Base-by-base conservation (phyloP, 2,797 vertebrate species). In the Enteromius radiatus region DNA sequence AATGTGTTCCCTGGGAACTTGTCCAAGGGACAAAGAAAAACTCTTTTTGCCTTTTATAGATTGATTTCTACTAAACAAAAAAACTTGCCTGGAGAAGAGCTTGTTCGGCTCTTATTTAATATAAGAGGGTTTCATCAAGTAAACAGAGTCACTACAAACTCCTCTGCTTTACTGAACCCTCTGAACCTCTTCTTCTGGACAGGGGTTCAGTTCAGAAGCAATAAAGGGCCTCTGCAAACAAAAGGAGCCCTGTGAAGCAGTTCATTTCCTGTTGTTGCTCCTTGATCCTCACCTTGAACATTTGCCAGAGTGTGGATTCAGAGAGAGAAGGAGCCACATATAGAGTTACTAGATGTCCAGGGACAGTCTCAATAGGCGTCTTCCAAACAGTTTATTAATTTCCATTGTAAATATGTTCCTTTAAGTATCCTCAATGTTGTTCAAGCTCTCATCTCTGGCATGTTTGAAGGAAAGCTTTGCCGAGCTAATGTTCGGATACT, bases 181-280 rank as follows among this genome's bases (percentile, higher is more conserved):
- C n/a, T 68, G n/a, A 59, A n/a, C 19, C 54, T 26, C 49, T 68
- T 26, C 9, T n/a, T 9, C 17, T 76, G n/a, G 33, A 81, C 43
- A 70, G 61, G 36, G 9, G 36, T 38, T 69, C 15, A 17, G 38
- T 61, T 63, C 38, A 61, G 59, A 63, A 54, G 23, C 9, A 49
- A 41, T 69, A 56, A 80, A 59, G 38, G 33, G 15, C 52, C n/a
- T 49, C 64, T 28, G 26, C 15, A 26, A 64, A 77, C 73, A 81
- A 70, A 67, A 52, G 23, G 4, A 73, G 47, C 21, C 26, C 31
- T 65, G 49, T 83, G 64, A 81, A 79, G n/a, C 61, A 81, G 45
- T 71, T 81, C 3, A 81, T 49, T 84, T 78, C 43, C 67, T 83
- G 47, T 23, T 80, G 49, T 49, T 71, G 33, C 31, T 67, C 76